Evolutionary conservation across 2,797 vertebrate species (phyloP).

Genomic region (Cirrhinus mrigala): DNA sequence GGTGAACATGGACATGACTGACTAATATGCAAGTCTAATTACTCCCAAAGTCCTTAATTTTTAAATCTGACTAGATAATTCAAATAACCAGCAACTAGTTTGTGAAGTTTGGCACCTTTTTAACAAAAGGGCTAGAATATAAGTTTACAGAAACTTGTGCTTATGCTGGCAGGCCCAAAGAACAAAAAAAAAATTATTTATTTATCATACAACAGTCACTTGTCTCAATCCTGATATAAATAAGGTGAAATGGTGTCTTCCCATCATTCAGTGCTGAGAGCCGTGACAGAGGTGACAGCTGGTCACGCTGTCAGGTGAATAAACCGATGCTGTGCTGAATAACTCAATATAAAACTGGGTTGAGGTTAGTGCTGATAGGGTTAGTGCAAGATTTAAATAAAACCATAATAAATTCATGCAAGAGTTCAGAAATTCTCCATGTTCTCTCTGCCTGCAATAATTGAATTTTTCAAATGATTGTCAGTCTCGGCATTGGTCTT

Average conservation of each 20-base stretch:
- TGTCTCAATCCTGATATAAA: slow-evolving; percentile 43
- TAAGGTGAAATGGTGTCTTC: slow-evolving; percentile 37
- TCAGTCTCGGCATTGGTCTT: background rate
- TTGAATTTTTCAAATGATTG: slow-evolving; percentile 13
- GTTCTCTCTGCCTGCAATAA: slow-evolving; percentile 8
- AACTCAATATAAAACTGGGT: slow-evolving; percentile 1
- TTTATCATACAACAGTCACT: slow-evolving; percentile 27
- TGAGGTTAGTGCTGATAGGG: background rate
- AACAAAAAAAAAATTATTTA: slow-evolving; percentile 16
- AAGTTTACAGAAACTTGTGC: background rate
- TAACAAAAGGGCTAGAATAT: background rate
- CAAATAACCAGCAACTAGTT: background rate
- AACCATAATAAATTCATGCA: background rate
- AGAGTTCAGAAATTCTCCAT: background rate
- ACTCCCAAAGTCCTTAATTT: background rate
- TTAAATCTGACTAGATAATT: background rate
- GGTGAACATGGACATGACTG: background rate
- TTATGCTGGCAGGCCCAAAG: background rate
- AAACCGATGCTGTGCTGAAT: background rate
- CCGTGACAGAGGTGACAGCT: slow-evolving; percentile 33
- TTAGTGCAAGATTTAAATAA: background rate
- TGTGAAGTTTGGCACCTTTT: background rate
- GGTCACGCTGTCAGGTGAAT: slow-evolving; percentile 3
- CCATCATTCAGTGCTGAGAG: slow-evolving; percentile 29
- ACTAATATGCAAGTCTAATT: background rate